Evolutionary conservation across 1,140 invertebrate genomes (phyloP).

Genomic region (Bombus confusus): DNA sequence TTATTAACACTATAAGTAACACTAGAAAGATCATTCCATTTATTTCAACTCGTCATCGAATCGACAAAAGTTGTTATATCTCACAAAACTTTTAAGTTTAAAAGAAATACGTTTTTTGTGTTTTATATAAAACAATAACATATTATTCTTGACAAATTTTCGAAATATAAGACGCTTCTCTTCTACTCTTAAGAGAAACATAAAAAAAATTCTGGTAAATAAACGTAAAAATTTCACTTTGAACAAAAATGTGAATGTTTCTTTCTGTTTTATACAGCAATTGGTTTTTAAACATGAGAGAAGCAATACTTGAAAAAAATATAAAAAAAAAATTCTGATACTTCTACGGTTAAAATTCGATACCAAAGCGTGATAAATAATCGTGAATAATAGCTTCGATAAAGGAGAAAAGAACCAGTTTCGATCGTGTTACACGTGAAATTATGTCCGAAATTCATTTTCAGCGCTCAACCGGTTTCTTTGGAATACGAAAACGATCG

Average conservation of each 20-base stretch:
- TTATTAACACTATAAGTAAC: not conserved
- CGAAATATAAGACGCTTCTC: too few relatives aligned
- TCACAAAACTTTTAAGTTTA: not conserved
- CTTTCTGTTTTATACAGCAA: too few relatives aligned
- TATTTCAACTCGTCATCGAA: not conserved
- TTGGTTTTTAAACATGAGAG: too few relatives aligned
- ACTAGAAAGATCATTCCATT: not conserved
- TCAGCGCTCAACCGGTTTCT: conserved; percentile 27
- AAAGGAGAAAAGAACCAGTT: not conserved
- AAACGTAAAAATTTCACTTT: not conserved
- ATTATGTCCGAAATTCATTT: conserved; percentile 31
- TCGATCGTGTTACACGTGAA: not conserved
- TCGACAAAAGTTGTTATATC: not conserved
- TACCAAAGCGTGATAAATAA: not conserved
- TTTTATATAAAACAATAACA: too few relatives aligned
- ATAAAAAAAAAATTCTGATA: not conserved
- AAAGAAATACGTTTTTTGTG: not conserved
- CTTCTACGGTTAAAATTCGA: not conserved
- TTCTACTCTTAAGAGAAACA: not conserved
- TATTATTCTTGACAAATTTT: not conserved
- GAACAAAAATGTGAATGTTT: not conserved
- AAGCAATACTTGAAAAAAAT: not conserved
- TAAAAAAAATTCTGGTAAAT: not conserved
- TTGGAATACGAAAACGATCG: conserved; percentile 18
- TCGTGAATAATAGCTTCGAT: not conserved